Conservation (phyloP, 2,888 invertebrate genomes). For the Bombylius major region DNA sequence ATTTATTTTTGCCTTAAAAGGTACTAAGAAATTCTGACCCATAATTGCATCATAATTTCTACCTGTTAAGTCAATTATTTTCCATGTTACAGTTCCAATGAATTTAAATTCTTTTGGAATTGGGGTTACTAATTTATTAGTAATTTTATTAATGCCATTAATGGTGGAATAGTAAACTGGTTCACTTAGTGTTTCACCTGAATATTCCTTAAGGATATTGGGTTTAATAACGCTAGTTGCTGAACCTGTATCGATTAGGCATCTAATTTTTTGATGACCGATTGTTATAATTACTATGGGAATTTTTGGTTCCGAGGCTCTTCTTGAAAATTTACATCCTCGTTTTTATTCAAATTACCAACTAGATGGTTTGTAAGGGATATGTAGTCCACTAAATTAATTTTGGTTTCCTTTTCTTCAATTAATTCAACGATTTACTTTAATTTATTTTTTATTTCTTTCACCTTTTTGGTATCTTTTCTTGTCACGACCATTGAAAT, state of each 20-base stretch:
- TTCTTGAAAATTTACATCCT: slow-evolving; percentile 6
- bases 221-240: slow-evolving; percentile 1
- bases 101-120: slow-evolving; percentile 12
- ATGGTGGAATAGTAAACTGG: slow-evolving; percentile 7
- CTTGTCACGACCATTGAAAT: too few species aligned
- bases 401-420: too few species aligned
- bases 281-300: slow-evolving; percentile 1
- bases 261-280: background rate
- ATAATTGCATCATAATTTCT: background rate
- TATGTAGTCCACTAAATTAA: too few species aligned
- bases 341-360: background rate
- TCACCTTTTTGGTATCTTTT: too few species aligned
- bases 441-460: too few species aligned
- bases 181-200: background rate
- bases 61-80: slow-evolving; percentile 8
- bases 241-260: slow-evolving; percentile 1
- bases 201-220: background rate
- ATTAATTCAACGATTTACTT: too few species aligned
- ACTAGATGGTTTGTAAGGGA: too few species aligned
- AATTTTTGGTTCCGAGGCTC: background rate
- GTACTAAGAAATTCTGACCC: background rate
- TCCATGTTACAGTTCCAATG: slow-evolving; percentile 10
- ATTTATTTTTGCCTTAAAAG: slow-evolving; percentile 1
- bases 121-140: slow-evolving; percentile 7
- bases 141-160: slow-evolving; percentile 10